Evolutionary conservation across 2,113 vertebrate species (phyloP), one percentile per base, ranked within the genome.

Genomic region (Oceanites oceanicus): DNA sequence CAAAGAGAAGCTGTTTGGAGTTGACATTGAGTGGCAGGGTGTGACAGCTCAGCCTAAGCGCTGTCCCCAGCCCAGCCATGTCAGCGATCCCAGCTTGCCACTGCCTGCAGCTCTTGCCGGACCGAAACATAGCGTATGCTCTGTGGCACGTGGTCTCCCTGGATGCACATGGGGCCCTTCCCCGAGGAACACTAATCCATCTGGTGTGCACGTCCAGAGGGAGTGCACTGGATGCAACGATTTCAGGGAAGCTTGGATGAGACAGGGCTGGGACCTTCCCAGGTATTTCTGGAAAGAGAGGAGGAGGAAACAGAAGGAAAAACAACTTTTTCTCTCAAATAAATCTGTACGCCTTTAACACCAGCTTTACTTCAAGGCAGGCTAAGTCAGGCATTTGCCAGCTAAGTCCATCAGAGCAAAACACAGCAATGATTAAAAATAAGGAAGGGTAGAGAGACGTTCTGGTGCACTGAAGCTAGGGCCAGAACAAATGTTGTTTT

Each of bases 151-250:
- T 0, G 3, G 36, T 59, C 63, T 83, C 27, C 25, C 9, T 38
- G 17, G 45, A 65, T 15, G 47, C 11, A 8, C 26, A 38, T 4
- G 11, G 13, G 15, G 7, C 42, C 26, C 32, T 17, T 74, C 55
- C 30, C 12, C 5, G 2, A 12, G 55, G 38, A 86, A 79, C 1
- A 2, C 11, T 44, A 53, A 84, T 45, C 86, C 45, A 77, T 30
- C 45, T 2, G 2, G 49, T 5, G 18, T 8, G 29, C 21, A 15
- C 0, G 0, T 53, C 78, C 6, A 4, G 19, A 76, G 7, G 6
- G 36, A 83, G 16, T 15, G 13, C 67, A 25, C 5, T n/a, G 36
- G 25, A 49, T 30, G 22, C 56, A 53, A 6, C 0, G 1, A 13
- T 23, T 85, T 65, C 40, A 56, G 6, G 2, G 13, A 1, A 59